Evolutionary conservation across 2,888 invertebrate species (phyloP), one percentile per base, ranked within the genome.

Genomic region (Drosophila picticornis): DNA sequence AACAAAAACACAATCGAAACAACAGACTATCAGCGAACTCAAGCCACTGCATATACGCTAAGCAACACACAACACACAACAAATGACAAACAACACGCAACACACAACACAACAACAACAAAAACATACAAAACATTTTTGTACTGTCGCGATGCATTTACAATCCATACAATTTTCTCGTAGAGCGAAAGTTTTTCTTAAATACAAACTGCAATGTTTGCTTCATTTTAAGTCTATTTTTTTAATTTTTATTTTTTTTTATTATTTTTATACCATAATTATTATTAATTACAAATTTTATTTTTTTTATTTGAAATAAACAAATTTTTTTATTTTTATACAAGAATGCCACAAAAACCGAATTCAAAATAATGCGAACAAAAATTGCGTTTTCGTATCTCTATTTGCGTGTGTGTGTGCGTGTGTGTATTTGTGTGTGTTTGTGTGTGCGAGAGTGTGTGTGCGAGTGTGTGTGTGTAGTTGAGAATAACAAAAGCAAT

Each of bases 261-360:
- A 36, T 36, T n/a, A 56, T 55, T 55, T 36, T 36, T 25, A 73
- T 72, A 73, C 73, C 70, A 56, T 66, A 29, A 67, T 64, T 59
- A 72, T 50, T 70, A 60, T 69, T 75, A 77, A 71, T 68, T 58
- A 68, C 51, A 69, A 32, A 55, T 53, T 22, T 34, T 25, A 36
- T n/a, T 64, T 69, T 75, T 75, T 72, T 70, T 68, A 63, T 63
- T 77, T 75, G 59, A 72, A 73, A 76, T 85, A 77, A 80, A 86
- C 55, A 69, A 73, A 67, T 69, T 83, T 80, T 77, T 88, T 89
- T 83, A 83, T 83, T 84, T 89, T 90, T 84, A 77, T 83, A 88
- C 75, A 81, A 76, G 68, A 75, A 61, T 62, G 64, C 69, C 38
- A 64, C 43, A 57, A 74, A 25, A 48, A 66, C 56, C 53, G 22